A percentile compares a stretch with the other conserved stretches of the same genome.
Conservation (phyloP, 1,140 invertebrate species). For the Oreohelix idahoensis region DNA sequence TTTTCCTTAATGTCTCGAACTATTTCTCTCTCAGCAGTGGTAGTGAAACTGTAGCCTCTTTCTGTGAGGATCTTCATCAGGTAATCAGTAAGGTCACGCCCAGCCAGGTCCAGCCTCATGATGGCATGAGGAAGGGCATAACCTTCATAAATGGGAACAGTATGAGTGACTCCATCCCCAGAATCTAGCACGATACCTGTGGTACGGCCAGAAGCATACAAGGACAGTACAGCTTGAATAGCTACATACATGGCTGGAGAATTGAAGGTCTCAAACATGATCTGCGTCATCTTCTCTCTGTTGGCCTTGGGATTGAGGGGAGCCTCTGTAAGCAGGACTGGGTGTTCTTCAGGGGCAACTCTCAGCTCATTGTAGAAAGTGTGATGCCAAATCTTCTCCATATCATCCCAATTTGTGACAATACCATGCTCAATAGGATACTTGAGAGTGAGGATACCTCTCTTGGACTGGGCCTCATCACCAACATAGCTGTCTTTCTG, state of each 20-base stretch:
- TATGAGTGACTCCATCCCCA: slow-evolving; percentile 94
- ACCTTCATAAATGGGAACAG: slow-evolving; percentile 87
- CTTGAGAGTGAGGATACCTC: slow-evolving; percentile 29
- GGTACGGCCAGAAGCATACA: slow-evolving; percentile 94
- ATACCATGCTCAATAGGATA: slow-evolving; percentile 31
- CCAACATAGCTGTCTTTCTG: slow-evolving; percentile 75
- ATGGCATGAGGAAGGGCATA: slow-evolving; percentile 71
- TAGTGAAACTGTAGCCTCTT: slow-evolving; percentile 92
- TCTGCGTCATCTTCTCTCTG: slow-evolving; percentile 71
- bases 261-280: slow-evolving; percentile 79
- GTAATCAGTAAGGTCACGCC: slow-evolving; percentile 16
- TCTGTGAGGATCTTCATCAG: slow-evolving; percentile 80
- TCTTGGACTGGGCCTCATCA: slow-evolving; percentile 75
- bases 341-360: slow-evolving; percentile 32
- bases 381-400: slow-evolving; percentile 54
- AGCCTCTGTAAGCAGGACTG: slow-evolving; percentile 47
- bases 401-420: slow-evolving; percentile 32
- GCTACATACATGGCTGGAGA: slow-evolving; percentile 83
- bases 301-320: slow-evolving; percentile 47
- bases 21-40: slow-evolving; percentile 75
- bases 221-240: slow-evolving; percentile 82
- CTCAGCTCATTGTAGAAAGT: slow-evolving; percentile 31
- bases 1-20: slow-evolving; percentile 23
- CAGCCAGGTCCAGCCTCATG: slow-evolving; percentile 85
- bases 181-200: slow-evolving; percentile 95